Evolutionary conservation across 2,888 invertebrate species (phyloP).

Genomic region (Operophtera brumata): DNA sequence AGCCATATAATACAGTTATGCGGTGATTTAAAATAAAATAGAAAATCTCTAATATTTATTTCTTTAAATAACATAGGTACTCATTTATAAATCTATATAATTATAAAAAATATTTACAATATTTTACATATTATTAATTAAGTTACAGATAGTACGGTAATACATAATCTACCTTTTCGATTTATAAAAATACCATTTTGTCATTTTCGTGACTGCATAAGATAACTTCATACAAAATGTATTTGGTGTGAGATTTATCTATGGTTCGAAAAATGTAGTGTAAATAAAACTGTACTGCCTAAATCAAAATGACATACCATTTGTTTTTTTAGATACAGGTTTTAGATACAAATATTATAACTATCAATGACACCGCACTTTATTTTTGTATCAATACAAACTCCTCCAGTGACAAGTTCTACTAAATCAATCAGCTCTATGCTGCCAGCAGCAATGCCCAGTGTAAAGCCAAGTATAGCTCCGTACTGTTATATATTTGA

Average conservation of each 20-base stretch:
- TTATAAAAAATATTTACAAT: slow-evolving; percentile 2
- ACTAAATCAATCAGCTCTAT: slow-evolving; percentile 31
- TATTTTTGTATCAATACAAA: slow-evolving; percentile 19
- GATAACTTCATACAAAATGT: neutral
- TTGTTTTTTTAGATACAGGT: neutral
- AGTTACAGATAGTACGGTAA: no score
- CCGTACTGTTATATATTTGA: neutral
- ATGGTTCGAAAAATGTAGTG: neutral
- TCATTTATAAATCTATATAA: neutral
- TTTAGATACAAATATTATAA: neutral
- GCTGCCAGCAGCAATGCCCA: slow-evolving; percentile 32
- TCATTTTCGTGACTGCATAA: neutral
- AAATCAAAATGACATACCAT: neutral
- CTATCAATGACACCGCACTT: neutral
- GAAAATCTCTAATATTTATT: neutral
- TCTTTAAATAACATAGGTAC: neutral
- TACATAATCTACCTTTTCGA: no score
- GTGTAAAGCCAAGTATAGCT: slow-evolving; percentile 8
- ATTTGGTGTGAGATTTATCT: neutral
- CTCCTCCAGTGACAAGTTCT: slow-evolving; percentile 18
- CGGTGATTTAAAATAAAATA: slow-evolving; percentile 38
- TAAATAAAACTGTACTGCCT: neutral
- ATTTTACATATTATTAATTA: no score
- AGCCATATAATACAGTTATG: slow-evolving; percentile 64
- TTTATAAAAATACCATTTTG: neutral